A percentile compares a stretch with the other conserved stretches of the same genome.
phyloP scores from a whole-genome alignment of 30 jellyfish, hydroid and myxozoan genomes.

The Phacellophora camtschatica region DNA sequence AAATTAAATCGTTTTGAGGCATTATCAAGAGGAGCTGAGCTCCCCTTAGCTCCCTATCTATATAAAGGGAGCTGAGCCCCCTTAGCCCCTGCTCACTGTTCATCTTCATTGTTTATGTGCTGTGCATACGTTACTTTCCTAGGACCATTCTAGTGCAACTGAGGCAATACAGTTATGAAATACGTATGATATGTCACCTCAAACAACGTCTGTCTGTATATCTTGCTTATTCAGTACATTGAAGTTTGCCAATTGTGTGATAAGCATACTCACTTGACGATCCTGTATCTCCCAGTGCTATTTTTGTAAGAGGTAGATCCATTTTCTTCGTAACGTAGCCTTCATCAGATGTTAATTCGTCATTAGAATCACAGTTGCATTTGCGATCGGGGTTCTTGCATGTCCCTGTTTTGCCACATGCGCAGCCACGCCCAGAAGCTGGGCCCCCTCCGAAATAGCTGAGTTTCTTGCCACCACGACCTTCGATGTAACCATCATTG shows the following conservation, averaged over 20 bases:
- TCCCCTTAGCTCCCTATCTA: too few relatives aligned
- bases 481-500: not conserved
- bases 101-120: too few relatives aligned
- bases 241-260: not conserved
- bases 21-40: too few relatives aligned
- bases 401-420: slow-evolving; percentile 48
- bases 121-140: too few relatives aligned
- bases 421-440: slow-evolving; percentile 43
- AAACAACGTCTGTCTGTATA: too few relatives aligned
- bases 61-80: too few relatives aligned
- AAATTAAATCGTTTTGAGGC: too few relatives aligned
- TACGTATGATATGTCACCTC: too few relatives aligned
- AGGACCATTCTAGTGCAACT: too few relatives aligned
- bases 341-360: not conserved
- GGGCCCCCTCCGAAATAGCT: slow-evolving; percentile 41
- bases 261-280: not conserved
- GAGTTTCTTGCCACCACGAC: slow-evolving; percentile 3
- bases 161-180: too few relatives aligned
- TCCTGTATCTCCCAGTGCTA: not conserved
- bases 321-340: not conserved
- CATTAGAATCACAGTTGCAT: not conserved
- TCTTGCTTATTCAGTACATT: not conserved
- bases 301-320: not conserved
- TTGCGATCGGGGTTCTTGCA: not conserved
- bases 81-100: too few relatives aligned